These are phyloP conservation scores for Atethmia centrago DNA, from an alignment of 2,888 invertebrate species.

Conservation along the genomic window DNA sequence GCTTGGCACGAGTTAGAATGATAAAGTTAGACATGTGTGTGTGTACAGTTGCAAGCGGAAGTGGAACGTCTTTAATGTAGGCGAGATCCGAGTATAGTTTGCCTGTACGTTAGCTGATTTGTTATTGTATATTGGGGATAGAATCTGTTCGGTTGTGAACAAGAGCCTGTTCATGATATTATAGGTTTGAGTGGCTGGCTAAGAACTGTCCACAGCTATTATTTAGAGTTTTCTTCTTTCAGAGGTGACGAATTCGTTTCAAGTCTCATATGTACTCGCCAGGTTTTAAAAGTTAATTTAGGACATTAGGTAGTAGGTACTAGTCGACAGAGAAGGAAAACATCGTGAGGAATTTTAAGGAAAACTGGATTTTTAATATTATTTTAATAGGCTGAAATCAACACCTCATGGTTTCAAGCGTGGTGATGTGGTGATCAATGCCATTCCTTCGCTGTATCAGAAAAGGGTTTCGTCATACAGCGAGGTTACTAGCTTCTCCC, in stretches of 20 bases:
- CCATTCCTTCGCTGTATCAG: neutral
- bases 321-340: neutral
- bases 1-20: conserved; percentile 38
- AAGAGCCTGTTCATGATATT: neutral
- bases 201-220: neutral
- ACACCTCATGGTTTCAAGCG: neutral
- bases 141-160: neutral
- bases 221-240: neutral
- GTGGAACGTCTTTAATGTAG: conserved; percentile 33
- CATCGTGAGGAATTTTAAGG: neutral
- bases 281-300: neutral
- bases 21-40: conserved; percentile 39
- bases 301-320: neutral
- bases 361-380: neutral
- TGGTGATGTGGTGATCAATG: neutral
- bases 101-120: conserved; percentile 18
- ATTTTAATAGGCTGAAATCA: neutral
- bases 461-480: too few relatives aligned
- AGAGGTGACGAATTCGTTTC: neutral
- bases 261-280: neutral
- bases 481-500: too few relatives aligned
- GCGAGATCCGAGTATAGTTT: conserved; percentile 41
- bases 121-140: conserved; percentile 24
- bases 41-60: conserved; percentile 30
- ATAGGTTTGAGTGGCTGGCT: neutral